Evolutionary conservation across 2,888 invertebrate species (phyloP).

Genomic region (Galerucella calmariensis): DNA sequence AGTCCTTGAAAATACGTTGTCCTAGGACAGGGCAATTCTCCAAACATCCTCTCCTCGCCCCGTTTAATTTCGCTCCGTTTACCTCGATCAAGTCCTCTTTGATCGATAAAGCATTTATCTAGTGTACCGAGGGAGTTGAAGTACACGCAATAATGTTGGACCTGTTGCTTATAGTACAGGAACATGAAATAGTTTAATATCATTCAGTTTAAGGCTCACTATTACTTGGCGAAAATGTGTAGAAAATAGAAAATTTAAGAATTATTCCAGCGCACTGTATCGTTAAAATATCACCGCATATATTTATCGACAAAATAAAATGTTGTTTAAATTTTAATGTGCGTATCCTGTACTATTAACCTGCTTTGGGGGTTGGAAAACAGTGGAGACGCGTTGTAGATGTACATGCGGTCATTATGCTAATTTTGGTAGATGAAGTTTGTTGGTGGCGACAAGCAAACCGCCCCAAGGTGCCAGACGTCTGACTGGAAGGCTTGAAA

Average conservation of each 20-base stretch:
- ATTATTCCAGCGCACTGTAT: no score
- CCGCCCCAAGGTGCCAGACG: slow-evolving; percentile 1
- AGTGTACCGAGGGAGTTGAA: not conserved
- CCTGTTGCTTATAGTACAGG: slow-evolving; percentile 20
- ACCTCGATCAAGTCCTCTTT: no score
- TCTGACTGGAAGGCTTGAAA: not conserved
- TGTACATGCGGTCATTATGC: slow-evolving; percentile 31
- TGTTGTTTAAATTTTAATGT: not conserved
- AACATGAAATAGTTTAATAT: no score
- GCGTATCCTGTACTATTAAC: not conserved
- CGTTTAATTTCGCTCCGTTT: slow-evolving; percentile 3
- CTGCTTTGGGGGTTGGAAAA: not conserved
- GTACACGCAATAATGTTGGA: slow-evolving; percentile 7
- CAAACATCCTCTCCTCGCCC: not conserved
- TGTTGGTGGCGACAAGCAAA: slow-evolving; percentile 4
- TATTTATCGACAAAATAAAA: no score
- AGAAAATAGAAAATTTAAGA: no score
- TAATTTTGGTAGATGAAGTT: slow-evolving; percentile 17
- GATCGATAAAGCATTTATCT: slow-evolving; percentile 19
- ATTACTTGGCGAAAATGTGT: no score
- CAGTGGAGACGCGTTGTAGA: not conserved
- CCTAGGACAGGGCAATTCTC: slow-evolving; percentile 12
- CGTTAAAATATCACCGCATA: no score
- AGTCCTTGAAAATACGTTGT: slow-evolving; percentile 16
- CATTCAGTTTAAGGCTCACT: no score